Base-by-base conservation (phyloP, 2,888 invertebrate genomes). In the Diaprepes abbreviatus region DNA sequence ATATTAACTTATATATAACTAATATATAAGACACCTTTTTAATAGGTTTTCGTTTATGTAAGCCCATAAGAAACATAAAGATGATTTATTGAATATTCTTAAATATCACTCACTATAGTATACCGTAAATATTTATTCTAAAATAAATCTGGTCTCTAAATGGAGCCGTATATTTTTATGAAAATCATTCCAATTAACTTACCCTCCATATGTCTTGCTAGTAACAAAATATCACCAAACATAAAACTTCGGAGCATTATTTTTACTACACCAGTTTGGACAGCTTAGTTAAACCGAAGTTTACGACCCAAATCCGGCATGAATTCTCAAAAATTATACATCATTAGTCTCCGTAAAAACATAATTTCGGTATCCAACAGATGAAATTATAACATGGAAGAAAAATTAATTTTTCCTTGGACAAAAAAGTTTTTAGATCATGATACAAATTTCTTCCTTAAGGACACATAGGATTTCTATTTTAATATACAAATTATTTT, bases 261-360 rank as follows among this genome's bases (percentile, higher is more conserved):
- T 45, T 17, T 43, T 43, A 43, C 21, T 50, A 9, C 14, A 28
- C 48, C 16, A 50, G 28, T 21, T 28, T 28, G 3, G 12, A n/a
- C 9, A 50, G 12, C 16, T 10, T 28, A 28, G 48, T 28, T 28
- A 28, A 28, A 9, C 14, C 16, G 16, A 12, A 50, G 16, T 50
- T 50, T 50, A 50, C 28, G 48, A 16, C 12, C n/a, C 28, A 50
- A n/a, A 16, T 50, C n/a, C 28, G 14, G 28, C 28, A 50, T 14
- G 10, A 50, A 24, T 5, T n/a, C 28, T 50, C 10, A 28, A 50
- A 28, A 31, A 28, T 50, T 50, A 50, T 28, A 14, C 28, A 16
- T 28, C 48, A 14, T 50, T 50, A 50, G 48, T 50, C 28, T 50
- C 28, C 12, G 28, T 50, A 21, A 43, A 43, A 19, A 43, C 43